These are phyloP conservation scores for Vulpes ferrilata DNA, from an alignment of 2,113 vertebrate genomes.

Conservation along the genomic window DNA sequence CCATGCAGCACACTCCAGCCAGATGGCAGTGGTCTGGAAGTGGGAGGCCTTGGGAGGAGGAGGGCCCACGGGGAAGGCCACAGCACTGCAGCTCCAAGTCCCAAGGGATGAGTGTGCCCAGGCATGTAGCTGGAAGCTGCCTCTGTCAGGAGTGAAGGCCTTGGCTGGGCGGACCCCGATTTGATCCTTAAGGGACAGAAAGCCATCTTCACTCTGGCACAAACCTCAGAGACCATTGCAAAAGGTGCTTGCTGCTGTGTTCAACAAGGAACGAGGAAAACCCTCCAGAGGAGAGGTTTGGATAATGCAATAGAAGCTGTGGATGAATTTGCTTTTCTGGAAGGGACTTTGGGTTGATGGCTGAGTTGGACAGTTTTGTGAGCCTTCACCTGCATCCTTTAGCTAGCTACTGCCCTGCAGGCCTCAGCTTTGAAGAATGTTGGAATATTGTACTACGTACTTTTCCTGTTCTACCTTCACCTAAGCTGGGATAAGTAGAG, in stretches of 20 bases:
- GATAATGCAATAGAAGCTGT: conserved; percentile 97
- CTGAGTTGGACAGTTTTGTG: not conserved
- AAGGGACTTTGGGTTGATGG: conserved; percentile 88
- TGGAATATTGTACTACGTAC: not conserved
- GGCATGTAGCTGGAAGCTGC: conserved; percentile 89
- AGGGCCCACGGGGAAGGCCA: conserved; percentile 80
- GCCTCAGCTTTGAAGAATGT: conserved; percentile 7
- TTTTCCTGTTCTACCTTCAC: not conserved
- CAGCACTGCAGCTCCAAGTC: not conserved
- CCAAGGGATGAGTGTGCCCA: not conserved
- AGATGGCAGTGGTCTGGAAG: conserved; percentile 85
- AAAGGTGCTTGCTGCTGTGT: conserved; percentile 96
- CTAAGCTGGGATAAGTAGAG: not conserved
- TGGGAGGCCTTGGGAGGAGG: conserved; percentile 71
- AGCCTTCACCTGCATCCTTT: not conserved
- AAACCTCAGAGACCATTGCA: conserved; percentile 96
- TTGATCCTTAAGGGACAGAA: conserved; percentile 94
- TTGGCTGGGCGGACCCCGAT: conserved; percentile 95
- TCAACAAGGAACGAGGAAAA: conserved; percentile 97
- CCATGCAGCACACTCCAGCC: not conserved
- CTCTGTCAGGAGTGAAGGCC: conserved; percentile 93
- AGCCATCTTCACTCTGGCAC: conserved; percentile 95
- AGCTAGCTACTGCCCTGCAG: not conserved
- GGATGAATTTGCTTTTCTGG: conserved; percentile 97
- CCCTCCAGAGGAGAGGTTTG: conserved; percentile 96